These are phyloP conservation scores for Paratrypauchen microcephalus DNA, from an alignment of 2,797 vertebrate genomes.

Conservation along the genomic window DNA sequence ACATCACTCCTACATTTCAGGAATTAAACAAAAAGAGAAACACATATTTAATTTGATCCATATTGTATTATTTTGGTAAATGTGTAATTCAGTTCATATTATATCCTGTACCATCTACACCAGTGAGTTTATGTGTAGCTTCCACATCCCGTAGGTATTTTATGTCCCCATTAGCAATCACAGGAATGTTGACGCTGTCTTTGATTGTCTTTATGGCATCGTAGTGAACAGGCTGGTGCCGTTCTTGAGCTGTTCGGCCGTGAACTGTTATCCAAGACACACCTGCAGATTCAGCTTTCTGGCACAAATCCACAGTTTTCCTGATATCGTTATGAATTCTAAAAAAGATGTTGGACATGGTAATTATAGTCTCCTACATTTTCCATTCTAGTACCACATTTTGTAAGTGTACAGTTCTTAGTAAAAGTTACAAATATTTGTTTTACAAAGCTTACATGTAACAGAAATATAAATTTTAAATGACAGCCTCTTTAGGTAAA, in stretches of 20 bases:
- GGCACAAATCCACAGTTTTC: slow-evolving; percentile 92
- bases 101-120: slow-evolving; percentile 84
- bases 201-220: slow-evolving; percentile 94
- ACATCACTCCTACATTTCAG: slow-evolving; percentile 84
- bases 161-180: slow-evolving; percentile 94
- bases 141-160: slow-evolving; percentile 88
- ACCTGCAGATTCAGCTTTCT: slow-evolving; percentile 90
- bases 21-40: slow-evolving; percentile 12
- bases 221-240: slow-evolving; percentile 93
- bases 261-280: slow-evolving; percentile 97
- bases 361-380: background rate
- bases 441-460: too few species aligned
- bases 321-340: slow-evolving; percentile 92
- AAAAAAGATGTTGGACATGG: background rate
- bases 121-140: slow-evolving; percentile 81
- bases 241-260: slow-evolving; percentile 88
- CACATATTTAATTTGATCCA: background rate
- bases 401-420: too few species aligned
- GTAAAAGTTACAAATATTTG: too few species aligned
- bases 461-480: too few species aligned
- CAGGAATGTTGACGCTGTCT: slow-evolving; percentile 87
- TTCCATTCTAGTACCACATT: background rate
- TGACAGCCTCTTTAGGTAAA: too few species aligned
- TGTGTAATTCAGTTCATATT: background rate
- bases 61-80: background rate